Evolutionary conservation across 1,140 invertebrate species (phyloP).

Genomic region (Heliconius hermathena): DNA sequence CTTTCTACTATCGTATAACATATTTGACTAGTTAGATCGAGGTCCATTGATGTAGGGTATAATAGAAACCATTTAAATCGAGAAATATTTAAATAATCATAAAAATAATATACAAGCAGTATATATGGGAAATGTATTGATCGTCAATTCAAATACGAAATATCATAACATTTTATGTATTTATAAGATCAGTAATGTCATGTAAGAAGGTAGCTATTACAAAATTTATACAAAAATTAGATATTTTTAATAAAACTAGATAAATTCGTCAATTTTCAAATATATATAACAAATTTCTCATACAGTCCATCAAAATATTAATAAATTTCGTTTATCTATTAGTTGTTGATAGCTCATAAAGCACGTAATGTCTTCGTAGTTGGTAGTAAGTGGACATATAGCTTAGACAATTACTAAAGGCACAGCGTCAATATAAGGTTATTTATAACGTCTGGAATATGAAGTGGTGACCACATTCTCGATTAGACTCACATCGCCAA

Average conservation of each 20-base stretch:
- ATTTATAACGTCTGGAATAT: constrained; percentile 31
- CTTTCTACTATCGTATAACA: constrained; percentile 49
- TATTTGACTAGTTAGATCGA: constrained; percentile 24
- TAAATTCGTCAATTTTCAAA: background rate
- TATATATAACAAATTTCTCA: background rate
- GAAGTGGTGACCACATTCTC: constrained; percentile 42
- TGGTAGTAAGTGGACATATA: constrained; percentile 19
- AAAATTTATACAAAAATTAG: background rate
- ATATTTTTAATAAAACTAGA: background rate
- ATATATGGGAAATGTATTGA: background rate
- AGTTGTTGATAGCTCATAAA: background rate
- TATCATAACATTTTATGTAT: constrained; percentile 5
- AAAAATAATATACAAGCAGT: constrained; percentile 2
- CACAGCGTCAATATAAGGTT: constrained; percentile 22
- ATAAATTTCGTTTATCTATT: background rate
- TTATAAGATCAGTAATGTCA: background rate
- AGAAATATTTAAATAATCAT: constrained; percentile 5
- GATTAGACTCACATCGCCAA: constrained; percentile 53
- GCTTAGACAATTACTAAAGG: constrained; percentile 43
- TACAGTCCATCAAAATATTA: background rate
- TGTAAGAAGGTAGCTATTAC: background rate
- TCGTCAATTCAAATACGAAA: background rate
- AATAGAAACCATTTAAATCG: constrained; percentile 16
- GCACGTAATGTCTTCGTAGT: background rate
- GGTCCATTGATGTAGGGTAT: constrained; percentile 17